These are phyloP conservation scores for Stylophora pistillata DNA, from an alignment of 64 coral and sea anemone genomes.

Conservation along the genomic window DNA sequence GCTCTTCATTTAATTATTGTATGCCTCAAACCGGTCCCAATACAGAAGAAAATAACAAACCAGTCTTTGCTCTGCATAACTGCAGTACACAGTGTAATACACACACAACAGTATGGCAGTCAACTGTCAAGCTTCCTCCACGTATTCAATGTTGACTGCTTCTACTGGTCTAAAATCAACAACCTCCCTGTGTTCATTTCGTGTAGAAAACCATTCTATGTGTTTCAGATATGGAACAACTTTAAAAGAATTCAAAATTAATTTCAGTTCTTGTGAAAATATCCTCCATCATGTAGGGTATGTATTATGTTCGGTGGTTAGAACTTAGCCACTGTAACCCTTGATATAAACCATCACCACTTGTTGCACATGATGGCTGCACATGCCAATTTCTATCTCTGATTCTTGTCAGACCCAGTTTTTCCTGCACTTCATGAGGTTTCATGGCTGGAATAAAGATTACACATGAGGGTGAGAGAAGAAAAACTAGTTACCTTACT, in stretches of 20 bases:
- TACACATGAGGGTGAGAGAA: neutral
- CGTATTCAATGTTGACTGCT: neutral
- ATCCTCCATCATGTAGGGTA: neutral
- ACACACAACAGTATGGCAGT: constrained; percentile 3
- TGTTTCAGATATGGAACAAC: neutral
- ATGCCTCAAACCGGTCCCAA: no score
- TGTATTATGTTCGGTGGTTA: constrained; percentile 76
- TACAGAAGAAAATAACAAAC: no score
- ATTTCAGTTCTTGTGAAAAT: neutral
- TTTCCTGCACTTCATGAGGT: constrained; percentile 99
- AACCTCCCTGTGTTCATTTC: neutral
- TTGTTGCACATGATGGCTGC: constrained; percentile 94
- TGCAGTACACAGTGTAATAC: neutral
- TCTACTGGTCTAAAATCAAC: neutral
- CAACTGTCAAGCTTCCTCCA: neutral
- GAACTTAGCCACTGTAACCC: constrained; percentile 90
- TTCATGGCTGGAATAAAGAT: constrained; percentile 87
- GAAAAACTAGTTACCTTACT: no score
- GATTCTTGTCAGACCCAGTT: constrained; percentile 87
- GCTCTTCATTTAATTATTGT: no score
- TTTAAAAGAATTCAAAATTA: neutral
- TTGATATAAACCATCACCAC: constrained; percentile 91
- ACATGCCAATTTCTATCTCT: constrained; percentile 98
- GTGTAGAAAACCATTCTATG: neutral
- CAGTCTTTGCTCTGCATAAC: no score